These are phyloP conservation scores for Hippopotamus amphibius DNA, from an alignment of 2,113 vertebrate genomes.

Conservation along the genomic window DNA sequence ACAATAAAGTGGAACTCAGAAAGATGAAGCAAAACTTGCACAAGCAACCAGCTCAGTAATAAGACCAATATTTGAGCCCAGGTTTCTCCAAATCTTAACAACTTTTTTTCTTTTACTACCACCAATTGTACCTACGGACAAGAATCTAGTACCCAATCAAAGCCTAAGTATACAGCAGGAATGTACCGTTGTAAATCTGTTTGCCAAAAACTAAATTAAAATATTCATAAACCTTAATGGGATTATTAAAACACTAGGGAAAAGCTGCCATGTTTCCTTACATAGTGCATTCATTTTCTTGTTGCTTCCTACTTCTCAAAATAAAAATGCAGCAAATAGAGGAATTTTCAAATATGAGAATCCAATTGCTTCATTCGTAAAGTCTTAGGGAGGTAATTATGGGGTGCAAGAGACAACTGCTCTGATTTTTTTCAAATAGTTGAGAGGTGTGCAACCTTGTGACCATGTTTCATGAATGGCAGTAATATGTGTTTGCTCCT, in stretches of 20 bases:
- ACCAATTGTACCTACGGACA: neutral
- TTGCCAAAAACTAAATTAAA: neutral
- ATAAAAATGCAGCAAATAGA: constrained; percentile 53
- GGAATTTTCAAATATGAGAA: constrained; percentile 32
- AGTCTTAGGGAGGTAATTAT: constrained; percentile 63
- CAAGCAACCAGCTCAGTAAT: neutral
- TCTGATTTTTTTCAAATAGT: neutral
- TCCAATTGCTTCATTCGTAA: constrained; percentile 20
- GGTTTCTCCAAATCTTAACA: accelerated
- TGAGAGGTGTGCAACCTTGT: neutral
- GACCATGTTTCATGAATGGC: constrained; percentile 39
- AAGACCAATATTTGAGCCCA: neutral
- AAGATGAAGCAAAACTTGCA: neutral
- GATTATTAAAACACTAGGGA: neutral
- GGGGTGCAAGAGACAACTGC: constrained; percentile 36
- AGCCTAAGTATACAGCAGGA: neutral
- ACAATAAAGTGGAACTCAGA: neutral
- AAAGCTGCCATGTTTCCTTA: neutral
- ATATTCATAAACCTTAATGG: neutral
- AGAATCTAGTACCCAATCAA: neutral
- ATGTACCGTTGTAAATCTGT: neutral
- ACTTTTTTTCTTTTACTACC: neutral
- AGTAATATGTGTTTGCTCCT: neutral
- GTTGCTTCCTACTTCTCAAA: constrained; percentile 43
- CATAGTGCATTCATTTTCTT: neutral